phyloP scores from a whole-genome alignment of 2,888 invertebrate species.

The Sarcophaga carnaria region DNA sequence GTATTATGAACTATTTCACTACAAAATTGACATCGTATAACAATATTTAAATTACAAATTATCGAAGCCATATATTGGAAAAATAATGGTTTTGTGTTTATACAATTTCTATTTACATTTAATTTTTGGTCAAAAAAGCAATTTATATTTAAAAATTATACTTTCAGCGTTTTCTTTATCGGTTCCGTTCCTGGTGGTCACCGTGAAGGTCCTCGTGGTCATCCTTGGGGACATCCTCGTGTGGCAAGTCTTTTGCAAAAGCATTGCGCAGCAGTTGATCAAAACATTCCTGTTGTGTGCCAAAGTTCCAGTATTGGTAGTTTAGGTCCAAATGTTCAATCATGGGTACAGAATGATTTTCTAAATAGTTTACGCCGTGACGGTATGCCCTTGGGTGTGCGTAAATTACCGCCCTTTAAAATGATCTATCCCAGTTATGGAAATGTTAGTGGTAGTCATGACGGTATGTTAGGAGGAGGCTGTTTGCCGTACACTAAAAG shows the following conservation, averaged over 20 bases:
- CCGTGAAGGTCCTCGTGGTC: conserved; percentile 82
- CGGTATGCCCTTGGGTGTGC: conserved; percentile 82
- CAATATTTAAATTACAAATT: no score
- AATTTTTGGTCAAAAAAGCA: neutral
- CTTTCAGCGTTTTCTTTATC: conserved; percentile 89
- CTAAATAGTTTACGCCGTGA: conserved; percentile 85
- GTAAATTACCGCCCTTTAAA: conserved; percentile 83
- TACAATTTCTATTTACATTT: no score
- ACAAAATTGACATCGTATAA: no score
- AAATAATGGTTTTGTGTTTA: no score
- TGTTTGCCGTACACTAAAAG: conserved; percentile 93
- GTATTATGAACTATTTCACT: no score
- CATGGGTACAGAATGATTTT: conserved; percentile 91
- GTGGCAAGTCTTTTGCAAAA: conserved; percentile 86
- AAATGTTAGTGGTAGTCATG: conserved; percentile 93
- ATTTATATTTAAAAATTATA: conserved; percentile 22
- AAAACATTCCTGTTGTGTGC: conserved; percentile 88
- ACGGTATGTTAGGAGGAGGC: conserved; percentile 92
- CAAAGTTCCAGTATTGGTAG: conserved; percentile 97
- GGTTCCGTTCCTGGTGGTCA: conserved; percentile 94
- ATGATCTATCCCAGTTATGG: conserved; percentile 90
- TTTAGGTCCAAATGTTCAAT: conserved; percentile 86
- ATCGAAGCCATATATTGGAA: no score
- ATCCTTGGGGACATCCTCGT: conserved; percentile 85
- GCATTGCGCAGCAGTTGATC: conserved; percentile 84